These are phyloP conservation scores for Drosophila lutescens DNA, from an alignment of 2,888 invertebrate species.

Conservation along the genomic window DNA sequence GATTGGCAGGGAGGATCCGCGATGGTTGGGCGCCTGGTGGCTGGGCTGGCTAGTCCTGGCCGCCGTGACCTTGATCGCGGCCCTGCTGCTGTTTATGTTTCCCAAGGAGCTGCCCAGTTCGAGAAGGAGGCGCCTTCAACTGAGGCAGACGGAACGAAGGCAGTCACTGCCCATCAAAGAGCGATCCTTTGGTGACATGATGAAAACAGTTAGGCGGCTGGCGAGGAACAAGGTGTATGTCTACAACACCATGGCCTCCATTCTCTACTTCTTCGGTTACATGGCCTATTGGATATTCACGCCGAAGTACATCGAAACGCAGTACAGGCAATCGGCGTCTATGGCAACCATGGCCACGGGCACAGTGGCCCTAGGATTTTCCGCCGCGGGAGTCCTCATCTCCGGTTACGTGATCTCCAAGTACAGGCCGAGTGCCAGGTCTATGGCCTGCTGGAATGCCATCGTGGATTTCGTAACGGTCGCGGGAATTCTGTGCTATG, in stretches of 20 bases:
- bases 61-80: conserved; percentile 85
- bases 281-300: conserved; percentile 92
- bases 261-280: conserved; percentile 89
- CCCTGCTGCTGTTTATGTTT: conserved; percentile 87
- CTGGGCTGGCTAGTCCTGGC: conserved; percentile 89
- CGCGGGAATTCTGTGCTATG: conserved; percentile 87
- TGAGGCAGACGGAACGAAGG: conserved; percentile 46
- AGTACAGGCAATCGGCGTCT: conserved; percentile 90
- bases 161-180: conserved; percentile 38
- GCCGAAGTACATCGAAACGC: conserved; percentile 92
- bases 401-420: conserved; percentile 88
- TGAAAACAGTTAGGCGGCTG: conserved; percentile 87
- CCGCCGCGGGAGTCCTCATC: conserved; percentile 88
- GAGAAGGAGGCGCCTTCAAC: conserved; percentile 85
- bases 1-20: conserved; percentile 88
- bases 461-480: conserved; percentile 87
- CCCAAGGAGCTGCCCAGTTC: conserved; percentile 89
- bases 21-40: conserved; percentile 94
- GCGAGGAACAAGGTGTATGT: conserved; percentile 88
- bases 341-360: conserved; percentile 89
- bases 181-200: conserved; percentile 86
- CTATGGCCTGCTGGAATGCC: conserved; percentile 88
- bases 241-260: conserved; percentile 89
- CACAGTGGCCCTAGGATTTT: conserved; percentile 88
- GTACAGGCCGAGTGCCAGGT: conserved; percentile 87